Percentiles rank a stretch among this genome's conserved stretches.
phyloP scores from a whole-genome alignment of 1,140 invertebrate species.

The Andricus grossulariae region DNA sequence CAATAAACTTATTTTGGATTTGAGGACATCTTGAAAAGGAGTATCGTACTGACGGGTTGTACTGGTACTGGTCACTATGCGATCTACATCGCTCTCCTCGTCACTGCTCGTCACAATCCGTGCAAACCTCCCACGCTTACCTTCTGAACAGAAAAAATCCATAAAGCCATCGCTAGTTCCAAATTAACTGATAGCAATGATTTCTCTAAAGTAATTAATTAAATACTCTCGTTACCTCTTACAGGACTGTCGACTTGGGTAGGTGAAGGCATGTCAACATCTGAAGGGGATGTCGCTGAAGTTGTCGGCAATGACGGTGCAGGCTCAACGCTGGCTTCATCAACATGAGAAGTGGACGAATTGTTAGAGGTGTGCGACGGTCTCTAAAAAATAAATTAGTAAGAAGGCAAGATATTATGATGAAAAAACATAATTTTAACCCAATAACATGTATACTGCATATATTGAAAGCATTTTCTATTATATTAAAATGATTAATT shows the following conservation, averaged over 20 bases:
- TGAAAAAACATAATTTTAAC: not conserved
- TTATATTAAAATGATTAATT: too few relatives aligned
- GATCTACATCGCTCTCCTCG: not conserved
- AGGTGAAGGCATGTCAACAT: too few relatives aligned
- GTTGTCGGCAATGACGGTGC: not conserved
- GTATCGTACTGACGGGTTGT: not conserved
- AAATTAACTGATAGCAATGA: not conserved
- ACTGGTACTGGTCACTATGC: not conserved
- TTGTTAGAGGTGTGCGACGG: not conserved
- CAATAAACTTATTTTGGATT: slow-evolving; percentile 10
- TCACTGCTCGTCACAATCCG: slow-evolving; percentile 11
- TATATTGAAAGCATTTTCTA: too few relatives aligned
- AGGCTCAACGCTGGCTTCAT: not conserved
- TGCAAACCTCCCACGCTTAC: not conserved
- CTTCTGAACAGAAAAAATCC: not conserved
- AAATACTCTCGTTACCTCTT: not conserved
- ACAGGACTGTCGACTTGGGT: slow-evolving; percentile 2
- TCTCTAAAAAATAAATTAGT: not conserved
- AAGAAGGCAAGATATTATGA: not conserved
- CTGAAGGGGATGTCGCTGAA: too few relatives aligned
- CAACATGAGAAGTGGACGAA: not conserved
- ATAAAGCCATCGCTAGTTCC: not conserved
- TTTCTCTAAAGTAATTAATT: not conserved
- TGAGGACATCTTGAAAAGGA: not conserved
- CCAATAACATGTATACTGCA: too few relatives aligned